These are phyloP conservation scores for Caenorhabditis elegans DNA, from an alignment of 1,140 invertebrate genomes.

Conservation along the genomic window WBcel235 BX284606.5:811501-812000, in stretches of 20 bases:
- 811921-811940: no score
- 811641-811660: constrained; percentile 36
- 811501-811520: constrained; percentile 47
- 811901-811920: no score
- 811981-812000: no score
- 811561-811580: constrained; percentile 47
- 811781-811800: constrained; percentile 33
- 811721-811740: constrained; percentile 48
- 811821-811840: constrained; percentile 8
- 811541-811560: constrained; percentile 44
- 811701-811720: constrained; percentile 45
- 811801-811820: background rate
- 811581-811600: constrained; percentile 44
- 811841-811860: background rate
- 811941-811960: no score
- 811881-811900: no score
- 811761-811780: constrained; percentile 38
- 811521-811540: constrained; percentile 49
- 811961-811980: no score
- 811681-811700: constrained; percentile 27
- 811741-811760: constrained; percentile 37
- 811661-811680: constrained; percentile 44
- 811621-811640: background rate
- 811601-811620: background rate
- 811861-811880: no score